These are phyloP conservation scores for Lepidocolaptes lacrymiger DNA, from an alignment of 2,797 vertebrate genomes.

Conservation along the genomic window DNA sequence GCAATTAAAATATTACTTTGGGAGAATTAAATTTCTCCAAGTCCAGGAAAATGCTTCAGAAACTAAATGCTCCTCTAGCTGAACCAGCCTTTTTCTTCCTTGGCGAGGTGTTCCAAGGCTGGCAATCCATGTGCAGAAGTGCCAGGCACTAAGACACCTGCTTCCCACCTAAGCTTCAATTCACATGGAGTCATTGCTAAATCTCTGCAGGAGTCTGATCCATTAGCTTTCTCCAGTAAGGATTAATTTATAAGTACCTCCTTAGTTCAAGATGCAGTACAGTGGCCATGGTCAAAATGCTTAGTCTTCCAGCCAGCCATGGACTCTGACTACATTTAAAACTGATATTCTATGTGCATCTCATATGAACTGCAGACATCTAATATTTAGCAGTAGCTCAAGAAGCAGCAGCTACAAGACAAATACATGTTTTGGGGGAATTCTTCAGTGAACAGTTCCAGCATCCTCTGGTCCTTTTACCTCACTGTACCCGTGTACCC, in stretches of 20 bases:
- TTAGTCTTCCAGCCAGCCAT: not conserved
- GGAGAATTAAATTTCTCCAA: conserved; percentile 1
- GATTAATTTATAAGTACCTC: conserved; percentile 18
- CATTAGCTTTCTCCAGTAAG: not conserved
- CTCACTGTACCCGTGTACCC: rapidly evolving
- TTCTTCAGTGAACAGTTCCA: not conserved
- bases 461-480: not conserved
- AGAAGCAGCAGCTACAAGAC: not conserved
- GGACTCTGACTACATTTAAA: not conserved
- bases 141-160: not conserved
- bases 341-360: not conserved
- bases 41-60: not conserved
- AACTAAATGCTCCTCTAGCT: not conserved
- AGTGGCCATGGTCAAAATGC: not conserved
- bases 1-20: conserved; percentile 28
- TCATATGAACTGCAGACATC: not conserved
- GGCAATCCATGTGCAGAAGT: not conserved
- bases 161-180: not conserved
- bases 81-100: not conserved
- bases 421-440: not conserved
- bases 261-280: not conserved
- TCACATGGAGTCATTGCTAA: not conserved
- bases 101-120: not conserved
- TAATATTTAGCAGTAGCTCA: not conserved
- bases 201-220: not conserved